Conservation (phyloP, 2,113 vertebrate species). For the Diphyllodes magnificus region DNA sequence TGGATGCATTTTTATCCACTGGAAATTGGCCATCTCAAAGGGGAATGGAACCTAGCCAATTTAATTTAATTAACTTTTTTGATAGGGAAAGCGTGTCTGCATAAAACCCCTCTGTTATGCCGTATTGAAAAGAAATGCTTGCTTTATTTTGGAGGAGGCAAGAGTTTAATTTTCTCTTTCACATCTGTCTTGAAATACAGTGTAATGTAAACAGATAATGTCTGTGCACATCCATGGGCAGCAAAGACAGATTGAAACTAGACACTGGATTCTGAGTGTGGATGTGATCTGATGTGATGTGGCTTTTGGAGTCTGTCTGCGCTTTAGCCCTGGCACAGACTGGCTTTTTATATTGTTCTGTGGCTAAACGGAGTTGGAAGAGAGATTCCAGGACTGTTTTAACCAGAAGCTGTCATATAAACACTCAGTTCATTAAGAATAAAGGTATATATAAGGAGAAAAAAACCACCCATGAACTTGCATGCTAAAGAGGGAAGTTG, state of each 20-base stretch:
- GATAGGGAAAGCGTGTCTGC: neutral
- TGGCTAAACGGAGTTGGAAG: neutral
- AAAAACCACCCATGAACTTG: neutral
- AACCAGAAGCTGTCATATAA: neutral
- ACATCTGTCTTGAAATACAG: neutral
- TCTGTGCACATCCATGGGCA: neutral
- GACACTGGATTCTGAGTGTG: neutral
- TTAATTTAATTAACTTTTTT: slow-evolving; percentile 19
- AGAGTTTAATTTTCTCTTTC: neutral
- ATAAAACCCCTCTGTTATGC: neutral
- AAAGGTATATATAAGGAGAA: neutral
- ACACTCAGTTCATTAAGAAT: neutral
- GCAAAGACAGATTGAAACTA: neutral
- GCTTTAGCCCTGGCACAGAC: neutral
- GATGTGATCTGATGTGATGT: neutral
- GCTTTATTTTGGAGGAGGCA: neutral
- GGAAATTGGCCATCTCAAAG: neutral
- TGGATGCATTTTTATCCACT: neutral
- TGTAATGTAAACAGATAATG: neutral
- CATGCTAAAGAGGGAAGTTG: neutral
- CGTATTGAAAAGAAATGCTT: neutral
- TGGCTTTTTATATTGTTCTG: neutral
- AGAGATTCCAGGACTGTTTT: neutral
- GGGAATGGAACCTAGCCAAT: neutral
- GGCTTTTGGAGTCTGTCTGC: neutral